Percentiles rank a stretch among this genome's conserved stretches.
These are phyloP conservation scores for Arbacia lixula DNA, from an alignment of 53 echinoderm and acorn worm species.

Conservation along the genomic window DNA sequence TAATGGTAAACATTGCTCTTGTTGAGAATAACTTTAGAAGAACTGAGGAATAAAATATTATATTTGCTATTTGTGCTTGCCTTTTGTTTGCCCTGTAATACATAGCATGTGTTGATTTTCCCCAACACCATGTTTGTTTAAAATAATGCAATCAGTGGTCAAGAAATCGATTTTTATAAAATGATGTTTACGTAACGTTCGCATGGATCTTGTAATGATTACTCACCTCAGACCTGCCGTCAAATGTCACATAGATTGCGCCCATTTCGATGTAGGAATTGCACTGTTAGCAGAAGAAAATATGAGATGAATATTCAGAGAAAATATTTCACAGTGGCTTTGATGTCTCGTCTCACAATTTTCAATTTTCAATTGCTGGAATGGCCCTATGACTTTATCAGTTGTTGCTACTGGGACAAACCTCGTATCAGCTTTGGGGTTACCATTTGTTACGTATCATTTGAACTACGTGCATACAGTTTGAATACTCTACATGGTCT, in stretches of 20 bases:
- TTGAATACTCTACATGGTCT: no score
- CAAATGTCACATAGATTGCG: conserved; percentile 18
- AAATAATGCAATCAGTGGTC: neutral
- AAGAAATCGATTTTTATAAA: neutral
- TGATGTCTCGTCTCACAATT: no score
- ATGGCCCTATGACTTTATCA: no score
- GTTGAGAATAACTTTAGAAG: no score
- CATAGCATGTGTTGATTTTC: neutral
- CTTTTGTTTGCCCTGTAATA: neutral
- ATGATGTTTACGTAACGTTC: neutral
- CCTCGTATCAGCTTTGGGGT: neutral
- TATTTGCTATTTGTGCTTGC: neutral
- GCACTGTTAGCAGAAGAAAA: neutral
- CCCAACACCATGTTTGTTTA: neutral
- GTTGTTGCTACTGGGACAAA: no score
- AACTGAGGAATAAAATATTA: neutral
- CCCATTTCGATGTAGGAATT: neutral
- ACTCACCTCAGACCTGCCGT: neutral
- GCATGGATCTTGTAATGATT: neutral
- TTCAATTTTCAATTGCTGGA: no score
- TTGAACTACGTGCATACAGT: no score
- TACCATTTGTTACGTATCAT: neutral
- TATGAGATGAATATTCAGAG: no score
- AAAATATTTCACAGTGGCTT: no score
- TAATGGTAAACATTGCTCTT: no score